phyloP scores from a whole-genome alignment of 1,140 invertebrate species.

The Drosophila albomicans region DNA sequence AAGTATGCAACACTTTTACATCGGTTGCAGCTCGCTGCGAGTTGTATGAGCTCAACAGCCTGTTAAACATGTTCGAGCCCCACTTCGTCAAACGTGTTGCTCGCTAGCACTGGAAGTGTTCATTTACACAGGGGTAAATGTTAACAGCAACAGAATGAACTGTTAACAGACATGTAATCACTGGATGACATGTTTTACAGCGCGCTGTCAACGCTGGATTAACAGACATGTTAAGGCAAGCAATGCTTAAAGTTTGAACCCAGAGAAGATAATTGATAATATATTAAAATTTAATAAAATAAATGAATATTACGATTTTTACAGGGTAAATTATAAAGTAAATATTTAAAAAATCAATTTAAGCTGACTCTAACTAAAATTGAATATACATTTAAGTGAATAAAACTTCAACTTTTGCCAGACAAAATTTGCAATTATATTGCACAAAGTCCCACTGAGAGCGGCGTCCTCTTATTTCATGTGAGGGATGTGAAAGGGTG shows the following conservation, averaged over 20 bases:
- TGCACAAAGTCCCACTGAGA: background rate
- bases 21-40: background rate
- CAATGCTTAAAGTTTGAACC: background rate
- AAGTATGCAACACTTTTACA: slow-evolving; percentile 41
- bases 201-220: background rate
- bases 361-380: background rate
- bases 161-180: slow-evolving; percentile 1
- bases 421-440: background rate
- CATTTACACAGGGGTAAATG: slow-evolving; percentile 55
- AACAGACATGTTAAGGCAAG: background rate
- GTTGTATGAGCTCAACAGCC: background rate
- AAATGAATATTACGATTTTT: background rate
- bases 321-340: too few relatives aligned
- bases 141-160: slow-evolving; percentile 50
- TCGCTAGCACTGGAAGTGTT: slow-evolving; percentile 62
- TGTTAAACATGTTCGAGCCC: slow-evolving; percentile 14
- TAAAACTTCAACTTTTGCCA: background rate
- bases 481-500: background rate
- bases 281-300: background rate
- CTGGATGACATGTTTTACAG: background rate
- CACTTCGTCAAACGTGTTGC: slow-evolving; percentile 4
- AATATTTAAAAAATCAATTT: background rate
- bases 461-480: background rate
- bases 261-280: background rate
- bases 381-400: background rate